Base-by-base conservation (phyloP, 1,140 invertebrate genomes). In the Pseudoatta argentina region DNA sequence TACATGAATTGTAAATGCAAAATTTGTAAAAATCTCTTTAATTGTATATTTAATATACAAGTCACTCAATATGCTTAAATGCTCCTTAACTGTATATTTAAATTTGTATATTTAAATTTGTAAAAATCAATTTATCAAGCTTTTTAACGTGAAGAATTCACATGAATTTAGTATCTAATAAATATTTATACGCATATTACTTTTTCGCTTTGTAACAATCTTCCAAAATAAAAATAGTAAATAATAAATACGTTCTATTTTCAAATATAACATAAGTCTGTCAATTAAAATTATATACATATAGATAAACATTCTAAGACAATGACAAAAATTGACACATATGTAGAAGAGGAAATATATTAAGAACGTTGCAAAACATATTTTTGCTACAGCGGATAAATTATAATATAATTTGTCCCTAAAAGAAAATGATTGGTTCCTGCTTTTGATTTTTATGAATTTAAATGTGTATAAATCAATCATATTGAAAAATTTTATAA, bases 351-450 rank as follows among this genome's bases (percentile, higher is more conserved):
- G 3, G 7, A 78, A 34, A 44, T 59, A 24, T n/a, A 2, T 48
- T 16, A 30, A n/a, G 1, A 67, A 34, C 18, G 16, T 55, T 71
- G 21, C 5, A 55, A 71, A 59, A 14, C 0, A 53, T 14, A 39
- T 39, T 69, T 71, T 69, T 53, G 30, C 4, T n/a, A 48, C 14
- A 57, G 6, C 34, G 21, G 66, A 14, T 48, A 12, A 81, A 34
- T 24, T 71, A 59, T 57, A 48, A 6, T 44, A 69, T 69, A 21
- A 79, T 79, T 71, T 63, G 78, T 51, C 21, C 64, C 57, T 59
- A 57, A 21, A 71, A 79, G 16, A 81, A 39, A 51, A 48, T 39
- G 34, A 39, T 39, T 8, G 34, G 6, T 39, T 39, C 34, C 7
- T 39, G 34, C 6, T 39, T 39, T 44, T 44, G 39, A 7, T 10